Evolutionary conservation across 2,113 vertebrate genomes (phyloP), one percentile per base, ranked within the genome.

Genomic region (Centrocercus urophasianus): DNA sequence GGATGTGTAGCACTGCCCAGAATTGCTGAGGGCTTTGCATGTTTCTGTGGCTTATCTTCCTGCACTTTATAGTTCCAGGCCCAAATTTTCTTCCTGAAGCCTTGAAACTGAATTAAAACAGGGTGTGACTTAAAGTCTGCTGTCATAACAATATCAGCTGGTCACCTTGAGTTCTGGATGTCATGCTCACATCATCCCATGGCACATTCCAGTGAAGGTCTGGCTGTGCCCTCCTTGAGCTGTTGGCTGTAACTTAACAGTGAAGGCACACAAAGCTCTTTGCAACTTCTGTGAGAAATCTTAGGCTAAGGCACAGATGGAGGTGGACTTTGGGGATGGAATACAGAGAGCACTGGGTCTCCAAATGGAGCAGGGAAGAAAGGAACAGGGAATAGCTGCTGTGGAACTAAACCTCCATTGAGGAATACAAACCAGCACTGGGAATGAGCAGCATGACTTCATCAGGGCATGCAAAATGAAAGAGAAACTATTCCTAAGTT

Each of bases 231-330:
- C 10, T 6, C 21, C 80, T 43, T 66, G 43, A 80, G 63, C n/a
- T 10, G 48, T 73, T 80, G 88, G 43, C 38, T 67, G 1, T 15
- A 36, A 22, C 11, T 32, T 0, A 0, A 30, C 11, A 36, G 25
- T 11, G 42, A 78, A 52, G 28, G 14, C 25, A 70, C 43, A 42
- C 6, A 9, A 25, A 76, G 61, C 28, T 25, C 43, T 82, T 83
- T 61, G 14, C 57, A 28, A 61, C 19, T 69, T 1, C 25, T 5
- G 1, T 81, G 42, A 32, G 30, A 45, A 45, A 45, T 22, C 13
- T 45, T 32, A 45, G 40, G 19, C 18, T 66, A 9, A 20, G 42
- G 32, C 20, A 22, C 21, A 32, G 6, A 40, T 66, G 42, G 19
- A 22, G 48, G 13, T 66, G 30, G 73, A 86, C 52, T 70, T 3